Percentiles rank a stretch among this genome's conserved stretches.
These are phyloP conservation scores for Ommatoiulus sabulosus DNA, from an alignment of 2,888 invertebrate species.

Conservation along the genomic window DNA sequence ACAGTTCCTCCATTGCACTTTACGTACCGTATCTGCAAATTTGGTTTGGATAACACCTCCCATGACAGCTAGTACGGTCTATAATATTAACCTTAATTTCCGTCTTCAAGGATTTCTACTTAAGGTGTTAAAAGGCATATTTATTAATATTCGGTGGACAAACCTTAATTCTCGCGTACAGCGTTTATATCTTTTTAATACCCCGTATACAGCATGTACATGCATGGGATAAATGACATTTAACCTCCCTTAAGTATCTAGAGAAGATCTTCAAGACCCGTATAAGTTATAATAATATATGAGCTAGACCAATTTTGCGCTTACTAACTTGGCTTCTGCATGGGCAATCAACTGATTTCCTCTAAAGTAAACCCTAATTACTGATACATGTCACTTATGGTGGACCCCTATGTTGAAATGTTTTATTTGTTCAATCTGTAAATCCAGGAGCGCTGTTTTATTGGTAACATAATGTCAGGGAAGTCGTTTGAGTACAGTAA, in stretches of 20 bases:
- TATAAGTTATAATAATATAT: neutral
- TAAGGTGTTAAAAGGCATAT: neutral
- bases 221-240: neutral
- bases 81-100: neutral
- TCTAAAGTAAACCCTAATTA: neutral
- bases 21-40: no score
- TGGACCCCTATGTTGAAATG: conserved; percentile 17
- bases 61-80: no score
- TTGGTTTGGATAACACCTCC: no score
- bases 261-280: neutral
- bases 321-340: neutral
- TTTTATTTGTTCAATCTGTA: neutral
- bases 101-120: neutral
- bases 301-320: neutral
- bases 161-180: neutral
- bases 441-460: neutral
- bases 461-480: neutral
- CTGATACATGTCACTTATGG: neutral
- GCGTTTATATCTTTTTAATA: conserved; percentile 5
- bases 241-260: neutral
- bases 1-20: no score
- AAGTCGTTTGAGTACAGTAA: neutral
- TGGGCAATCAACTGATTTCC: conserved; percentile 3
- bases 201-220: no score
- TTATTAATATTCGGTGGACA: neutral